These are phyloP conservation scores for Oreohelix idahoensis DNA, from an alignment of 1,140 invertebrate species.

Conservation along the genomic window DNA sequence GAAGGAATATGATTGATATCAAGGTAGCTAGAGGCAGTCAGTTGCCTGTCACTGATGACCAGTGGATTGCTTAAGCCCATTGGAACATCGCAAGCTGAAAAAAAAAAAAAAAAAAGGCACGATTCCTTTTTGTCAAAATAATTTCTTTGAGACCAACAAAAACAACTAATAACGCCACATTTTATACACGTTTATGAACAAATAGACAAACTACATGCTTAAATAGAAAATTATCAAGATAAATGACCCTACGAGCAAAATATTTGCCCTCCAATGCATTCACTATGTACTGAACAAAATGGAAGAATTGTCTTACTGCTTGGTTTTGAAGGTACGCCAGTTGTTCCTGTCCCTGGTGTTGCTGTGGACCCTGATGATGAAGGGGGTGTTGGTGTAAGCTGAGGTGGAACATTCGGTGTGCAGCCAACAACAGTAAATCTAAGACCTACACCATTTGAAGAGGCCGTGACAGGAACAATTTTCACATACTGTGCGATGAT, in stretches of 20 bases:
- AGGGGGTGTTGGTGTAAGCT: background rate
- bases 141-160: background rate
- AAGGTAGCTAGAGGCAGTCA: conserved; percentile 50
- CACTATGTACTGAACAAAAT: background rate
- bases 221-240: too few relatives aligned
- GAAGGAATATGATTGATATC: conserved; percentile 49
- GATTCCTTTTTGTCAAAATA: background rate
- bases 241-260: too few relatives aligned
- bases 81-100: conserved; percentile 59
- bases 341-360: background rate
- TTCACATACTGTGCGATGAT: conserved; percentile 56
- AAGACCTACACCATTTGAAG: conserved; percentile 39
- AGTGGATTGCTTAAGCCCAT: conserved; percentile 58
- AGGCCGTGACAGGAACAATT: conserved; percentile 41
- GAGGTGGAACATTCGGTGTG: conserved; percentile 37
- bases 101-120: conserved; percentile 2
- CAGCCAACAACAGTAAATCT: conserved; percentile 59
- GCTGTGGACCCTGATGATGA: background rate
- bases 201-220: too few relatives aligned
- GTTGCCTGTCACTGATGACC: conserved; percentile 51
- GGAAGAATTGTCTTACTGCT: background rate
- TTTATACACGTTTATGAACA: too few relatives aligned
- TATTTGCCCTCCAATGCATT: too few relatives aligned
- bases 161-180: too few relatives aligned
- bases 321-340: background rate